A percentile compares a stretch with the other conserved stretches of the same genome.
Conservation (phyloP, 1,140 invertebrate genomes). For the Brachystomella parvula region DNA sequence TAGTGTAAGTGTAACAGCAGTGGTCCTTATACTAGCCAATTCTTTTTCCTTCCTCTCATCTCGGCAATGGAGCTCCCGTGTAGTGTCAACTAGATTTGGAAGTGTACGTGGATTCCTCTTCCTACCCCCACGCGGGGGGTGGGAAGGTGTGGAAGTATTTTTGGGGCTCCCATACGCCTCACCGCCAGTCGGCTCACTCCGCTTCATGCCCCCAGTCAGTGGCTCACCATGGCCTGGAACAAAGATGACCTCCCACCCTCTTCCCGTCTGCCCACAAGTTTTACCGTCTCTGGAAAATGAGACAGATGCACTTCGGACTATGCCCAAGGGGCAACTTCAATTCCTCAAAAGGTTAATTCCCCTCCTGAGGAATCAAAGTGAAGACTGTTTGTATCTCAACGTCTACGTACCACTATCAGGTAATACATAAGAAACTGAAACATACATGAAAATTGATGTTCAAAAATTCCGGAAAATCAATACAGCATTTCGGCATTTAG, state of each 20-base stretch:
- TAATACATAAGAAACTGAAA: too few relatives aligned
- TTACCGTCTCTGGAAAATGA: constrained; percentile 68
- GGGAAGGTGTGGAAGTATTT: constrained; percentile 70
- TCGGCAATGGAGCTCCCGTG: constrained; percentile 33
- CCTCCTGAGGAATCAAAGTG: constrained; percentile 79
- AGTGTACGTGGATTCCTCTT: constrained; percentile 30
- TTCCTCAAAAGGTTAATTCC: constrained; percentile 77
- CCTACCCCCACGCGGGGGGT: constrained; percentile 20
- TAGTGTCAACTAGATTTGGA: constrained; percentile 32
- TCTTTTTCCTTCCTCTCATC: background rate
- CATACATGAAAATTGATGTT: too few relatives aligned
- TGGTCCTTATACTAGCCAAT: background rate
- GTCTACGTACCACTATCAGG: constrained; percentile 91
- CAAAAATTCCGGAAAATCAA: too few relatives aligned
- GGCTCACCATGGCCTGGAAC: constrained; percentile 81
- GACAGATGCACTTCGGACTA: constrained; percentile 65
- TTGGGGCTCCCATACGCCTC: constrained; percentile 91
- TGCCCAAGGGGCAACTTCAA: constrained; percentile 77
- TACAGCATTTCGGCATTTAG: too few relatives aligned
- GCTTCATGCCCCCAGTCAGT: constrained; percentile 91
- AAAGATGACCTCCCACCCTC: constrained; percentile 74
- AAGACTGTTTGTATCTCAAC: constrained; percentile 95
- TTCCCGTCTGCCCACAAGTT: constrained; percentile 84
- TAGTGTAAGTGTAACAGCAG: background rate
- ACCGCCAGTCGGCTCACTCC: constrained; percentile 74